A percentile compares a stretch with the other conserved stretches of the same genome.
These are phyloP conservation scores for Aphrophora alni DNA, from an alignment of 2,888 invertebrate species.

Conservation along the genomic window DNA sequence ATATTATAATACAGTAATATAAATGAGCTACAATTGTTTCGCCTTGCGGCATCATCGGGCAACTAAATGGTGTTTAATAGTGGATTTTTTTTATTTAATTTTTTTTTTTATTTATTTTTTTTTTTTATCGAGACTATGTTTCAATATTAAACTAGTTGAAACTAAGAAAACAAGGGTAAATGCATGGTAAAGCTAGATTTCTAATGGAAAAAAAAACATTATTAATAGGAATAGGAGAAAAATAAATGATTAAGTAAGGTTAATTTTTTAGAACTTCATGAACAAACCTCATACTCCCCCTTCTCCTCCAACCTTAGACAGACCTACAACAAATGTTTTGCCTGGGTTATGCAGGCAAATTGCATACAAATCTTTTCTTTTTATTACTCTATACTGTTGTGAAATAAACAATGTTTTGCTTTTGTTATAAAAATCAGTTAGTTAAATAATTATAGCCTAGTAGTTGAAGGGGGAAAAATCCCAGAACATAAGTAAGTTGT, in stretches of 20 bases:
- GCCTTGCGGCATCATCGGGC: too few species aligned
- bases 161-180: not conserved
- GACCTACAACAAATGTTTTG: conserved; percentile 2
- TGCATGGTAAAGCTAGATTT: not conserved
- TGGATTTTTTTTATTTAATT: too few species aligned
- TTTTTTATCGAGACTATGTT: too few species aligned
- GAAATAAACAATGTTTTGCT: not conserved
- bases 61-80: too few species aligned
- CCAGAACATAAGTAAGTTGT: too few species aligned
- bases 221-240: not conserved
- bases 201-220: not conserved
- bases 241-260: not conserved
- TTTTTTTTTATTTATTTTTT: too few species aligned
- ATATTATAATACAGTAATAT: too few species aligned
- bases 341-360: conserved; percentile 11
- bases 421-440: not conserved
- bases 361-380: conserved; percentile 15
- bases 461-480: too few species aligned
- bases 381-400: conserved; percentile 10
- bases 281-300: not conserved
- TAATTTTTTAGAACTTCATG: not conserved
- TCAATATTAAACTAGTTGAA: too few species aligned
- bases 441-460: too few species aligned
- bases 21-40: too few species aligned
- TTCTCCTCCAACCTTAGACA: not conserved